A percentile compares a stretch with the other conserved stretches of the same genome.
These are phyloP conservation scores for Clytia hemisphaerica DNA, from an alignment of 30 jellyfish, hydroid and myxozoan species.

Conservation along the genomic window DNA sequence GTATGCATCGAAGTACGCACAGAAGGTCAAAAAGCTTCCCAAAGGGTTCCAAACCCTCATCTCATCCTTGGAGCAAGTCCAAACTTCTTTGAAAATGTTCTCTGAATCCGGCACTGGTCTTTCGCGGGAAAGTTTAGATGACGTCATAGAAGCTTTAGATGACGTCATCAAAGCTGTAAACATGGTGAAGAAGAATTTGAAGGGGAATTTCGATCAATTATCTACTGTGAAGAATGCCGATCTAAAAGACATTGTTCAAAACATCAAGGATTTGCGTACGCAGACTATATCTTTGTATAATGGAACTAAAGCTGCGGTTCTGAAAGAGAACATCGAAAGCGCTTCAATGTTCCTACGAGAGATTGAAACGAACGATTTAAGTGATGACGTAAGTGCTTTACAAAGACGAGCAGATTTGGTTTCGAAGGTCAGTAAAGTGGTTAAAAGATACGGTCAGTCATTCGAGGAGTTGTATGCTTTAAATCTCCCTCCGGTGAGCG, in stretches of 20 bases:
- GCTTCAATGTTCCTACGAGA: too few species aligned
- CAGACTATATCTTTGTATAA: conserved; percentile 13
- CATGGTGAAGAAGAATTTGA: conserved; percentile 19
- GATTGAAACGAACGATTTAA: too few species aligned
- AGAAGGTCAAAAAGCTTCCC: conserved; percentile 4
- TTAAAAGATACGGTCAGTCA: too few species aligned
- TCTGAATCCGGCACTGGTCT: conserved; percentile 46
- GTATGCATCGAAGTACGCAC: conserved; percentile 6
- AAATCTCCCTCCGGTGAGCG: too few species aligned
- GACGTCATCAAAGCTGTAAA: conserved; percentile 35
- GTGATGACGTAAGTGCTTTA: not conserved
- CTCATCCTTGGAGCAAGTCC: conserved; percentile 55
- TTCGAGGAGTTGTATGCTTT: too few species aligned
- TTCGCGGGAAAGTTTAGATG: conserved; percentile 17
- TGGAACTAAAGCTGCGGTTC: conserved; percentile 29
- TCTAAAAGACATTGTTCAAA: conserved; percentile 1
- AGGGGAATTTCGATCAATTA: not conserved
- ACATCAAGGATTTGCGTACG: conserved; percentile 11
- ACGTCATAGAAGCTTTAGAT: conserved; percentile 30
- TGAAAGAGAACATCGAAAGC: not conserved
- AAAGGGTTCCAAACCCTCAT: conserved; percentile 43
- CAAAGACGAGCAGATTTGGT: not conserved
- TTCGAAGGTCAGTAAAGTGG: not conserved
- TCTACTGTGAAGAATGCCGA: conserved; percentile 45
- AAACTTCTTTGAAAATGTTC: conserved; percentile 58